phyloP scores from a whole-genome alignment of 2,113 vertebrate genomes.

The Tonatia bakeri region DNA sequence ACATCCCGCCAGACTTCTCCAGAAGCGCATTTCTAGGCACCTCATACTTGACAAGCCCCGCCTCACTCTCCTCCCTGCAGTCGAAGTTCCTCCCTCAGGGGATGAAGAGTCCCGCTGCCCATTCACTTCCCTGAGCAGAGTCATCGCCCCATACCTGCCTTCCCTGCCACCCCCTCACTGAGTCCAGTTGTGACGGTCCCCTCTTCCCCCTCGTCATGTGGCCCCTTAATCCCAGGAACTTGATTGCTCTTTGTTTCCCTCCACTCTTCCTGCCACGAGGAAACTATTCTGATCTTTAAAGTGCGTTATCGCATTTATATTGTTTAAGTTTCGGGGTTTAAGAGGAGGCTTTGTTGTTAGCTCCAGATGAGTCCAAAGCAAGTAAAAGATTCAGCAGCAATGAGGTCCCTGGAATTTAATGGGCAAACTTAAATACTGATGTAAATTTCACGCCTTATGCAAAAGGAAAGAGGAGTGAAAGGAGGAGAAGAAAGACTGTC shows the following conservation, averaged over 20 bases:
- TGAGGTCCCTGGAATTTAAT: not conserved
- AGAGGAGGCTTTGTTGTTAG: not conserved
- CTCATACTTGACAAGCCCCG: too few species aligned
- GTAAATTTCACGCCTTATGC: not conserved
- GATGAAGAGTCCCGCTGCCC: too few species aligned
- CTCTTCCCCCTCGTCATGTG: not conserved
- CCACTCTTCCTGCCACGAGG: not conserved
- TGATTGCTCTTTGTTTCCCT: not conserved
- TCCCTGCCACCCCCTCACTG: too few species aligned
- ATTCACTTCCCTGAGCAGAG: too few species aligned
- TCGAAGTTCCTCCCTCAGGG: too few species aligned
- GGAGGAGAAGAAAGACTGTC: not conserved
- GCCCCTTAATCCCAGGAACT: not conserved
- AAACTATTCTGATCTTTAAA: not conserved
- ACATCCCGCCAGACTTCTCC: too few species aligned
- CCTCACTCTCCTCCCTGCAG: too few species aligned
- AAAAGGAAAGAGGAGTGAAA: not conserved
- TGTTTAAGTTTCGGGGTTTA: not conserved
- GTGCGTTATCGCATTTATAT: not conserved
- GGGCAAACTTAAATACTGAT: not conserved
- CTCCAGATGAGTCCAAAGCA: not conserved
- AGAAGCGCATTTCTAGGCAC: too few species aligned
- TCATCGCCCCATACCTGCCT: too few species aligned
- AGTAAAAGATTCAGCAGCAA: not conserved
- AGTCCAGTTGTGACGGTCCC: not conserved